These are phyloP conservation scores for Drosophila multiciliata DNA, from an alignment of 2,888 invertebrate genomes.

Conservation along the genomic window DNA sequence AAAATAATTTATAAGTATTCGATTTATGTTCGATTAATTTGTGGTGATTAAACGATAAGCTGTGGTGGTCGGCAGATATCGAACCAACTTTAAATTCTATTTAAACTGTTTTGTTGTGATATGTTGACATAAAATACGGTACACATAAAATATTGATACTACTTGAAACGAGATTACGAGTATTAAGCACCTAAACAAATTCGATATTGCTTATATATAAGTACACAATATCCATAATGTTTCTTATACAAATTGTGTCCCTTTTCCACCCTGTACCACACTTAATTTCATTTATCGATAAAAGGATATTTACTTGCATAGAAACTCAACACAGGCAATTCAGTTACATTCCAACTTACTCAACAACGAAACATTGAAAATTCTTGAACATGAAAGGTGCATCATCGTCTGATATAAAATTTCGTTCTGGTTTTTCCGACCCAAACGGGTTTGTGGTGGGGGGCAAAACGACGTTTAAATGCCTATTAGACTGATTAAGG, in stretches of 20 bases:
- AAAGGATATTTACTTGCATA: slow-evolving; percentile 5
- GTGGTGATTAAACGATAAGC: not conserved
- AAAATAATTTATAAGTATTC: slow-evolving; percentile 10
- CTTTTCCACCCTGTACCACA: slow-evolving; percentile 1
- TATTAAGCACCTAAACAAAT: not conserved
- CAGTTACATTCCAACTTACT: slow-evolving; percentile 59
- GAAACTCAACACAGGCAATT: not conserved
- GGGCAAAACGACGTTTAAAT: slow-evolving; percentile 86
- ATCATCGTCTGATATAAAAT: slow-evolving; percentile 90
- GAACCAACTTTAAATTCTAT: not conserved
- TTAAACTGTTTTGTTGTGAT: not conserved
- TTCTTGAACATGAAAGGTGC: slow-evolving; percentile 90
- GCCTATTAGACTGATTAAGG: slow-evolving; percentile 85
- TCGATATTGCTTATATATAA: not conserved
- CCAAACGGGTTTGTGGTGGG: slow-evolving; percentile 88
- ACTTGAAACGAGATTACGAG: not conserved
- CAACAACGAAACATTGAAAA: slow-evolving; percentile 87
- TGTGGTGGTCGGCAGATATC: slow-evolving; percentile 40
- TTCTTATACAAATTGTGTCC: not conserved
- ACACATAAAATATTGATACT: not conserved
- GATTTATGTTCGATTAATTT: slow-evolving; percentile 36
- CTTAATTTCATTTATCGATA: slow-evolving; percentile 1
- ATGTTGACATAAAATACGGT: not conserved
- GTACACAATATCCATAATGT: not conserved
- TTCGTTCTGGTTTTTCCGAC: slow-evolving; percentile 90